Evolutionary conservation across 2,113 vertebrate species (phyloP), one percentile per base, ranked within the genome.

Genomic region (Chloropsis cyanopogon): DNA sequence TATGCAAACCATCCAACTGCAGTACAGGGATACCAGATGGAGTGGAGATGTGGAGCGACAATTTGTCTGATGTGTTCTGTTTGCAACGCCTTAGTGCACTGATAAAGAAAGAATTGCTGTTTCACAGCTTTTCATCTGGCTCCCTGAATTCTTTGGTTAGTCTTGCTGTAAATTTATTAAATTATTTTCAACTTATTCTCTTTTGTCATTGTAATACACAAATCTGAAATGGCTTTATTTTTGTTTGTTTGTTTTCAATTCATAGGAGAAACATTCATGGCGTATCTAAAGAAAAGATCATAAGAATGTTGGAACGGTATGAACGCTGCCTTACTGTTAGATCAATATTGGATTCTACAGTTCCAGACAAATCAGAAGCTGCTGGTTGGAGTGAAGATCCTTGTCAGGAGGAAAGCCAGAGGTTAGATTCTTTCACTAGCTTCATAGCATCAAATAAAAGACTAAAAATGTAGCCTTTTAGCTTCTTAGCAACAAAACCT

Each of bases 231-330:
- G 28, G 71, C 42, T 22, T 16, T 26, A 60, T 39, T 23, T 7
- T 18, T 21, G 13, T 26, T 4, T 23, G 10, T 79, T 93, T 81
- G 24, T 91, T 90, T 66, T 26, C 44, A 53, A 94, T 97, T 57
- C 87, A 26, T 82, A 99, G 99, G 93, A 98, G 98, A 70, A 98
- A 98, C 71, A 94, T 98, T 95, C 99, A 99, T 82, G 97, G 98
- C 28, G 97, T 99, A n/a, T 97, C 98, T 39, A 98, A 98, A 97
- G 99, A 99, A 95, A 99, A 96, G 94, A 99, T 99, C 69, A 97
- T 97, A 86, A 98, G 97, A 93, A 99, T 99, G 98, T 97, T 99
- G 81, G 98, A 98, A 42, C 96, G 96, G 12, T 99, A 98, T 76
- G 99, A 99, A 41, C 98, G 94, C 84, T 98, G 97, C 57, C 98